phyloP scores from a whole-genome alignment of 2,113 vertebrate genomes.

The human (Homo sapiens) region GRCh38 chr6:23280001-23280500 shows the following conservation, averaged over 20 bases:
- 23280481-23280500: neutral
- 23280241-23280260: neutral
- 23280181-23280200: neutral
- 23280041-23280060: neutral
- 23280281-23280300: constrained; percentile 4
- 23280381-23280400: neutral
- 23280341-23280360: neutral
- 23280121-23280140: neutral
- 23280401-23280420: neutral
- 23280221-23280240: neutral
- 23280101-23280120: neutral
- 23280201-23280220: neutral
- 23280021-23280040: neutral
- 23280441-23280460: neutral
- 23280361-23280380: neutral
- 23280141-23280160: neutral
- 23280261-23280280: neutral
- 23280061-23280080: neutral
- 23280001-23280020: neutral
- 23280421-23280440: neutral
- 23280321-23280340: neutral
- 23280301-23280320: neutral
- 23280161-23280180: neutral
- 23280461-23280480: neutral
- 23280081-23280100: neutral